phyloP scores from a whole-genome alignment of 2,113 vertebrate genomes.

The Xenopus borealis region DNA sequence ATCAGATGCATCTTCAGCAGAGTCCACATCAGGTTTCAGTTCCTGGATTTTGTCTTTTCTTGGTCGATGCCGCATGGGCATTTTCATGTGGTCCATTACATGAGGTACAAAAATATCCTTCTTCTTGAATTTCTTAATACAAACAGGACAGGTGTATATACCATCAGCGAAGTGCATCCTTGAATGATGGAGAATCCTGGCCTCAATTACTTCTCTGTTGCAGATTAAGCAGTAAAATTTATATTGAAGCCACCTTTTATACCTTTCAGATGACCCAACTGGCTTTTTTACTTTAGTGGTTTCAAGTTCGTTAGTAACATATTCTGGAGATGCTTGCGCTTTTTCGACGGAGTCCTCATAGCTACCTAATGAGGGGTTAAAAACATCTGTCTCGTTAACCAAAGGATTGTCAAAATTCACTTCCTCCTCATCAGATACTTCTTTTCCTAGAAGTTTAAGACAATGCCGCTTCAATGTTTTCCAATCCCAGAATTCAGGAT shows the following conservation, averaged over 20 bases:
- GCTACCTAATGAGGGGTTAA: constrained; percentile 67
- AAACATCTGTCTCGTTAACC: constrained; percentile 66
- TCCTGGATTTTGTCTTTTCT: constrained; percentile 53
- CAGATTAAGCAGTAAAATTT: constrained; percentile 89
- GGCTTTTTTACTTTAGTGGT: constrained; percentile 69
- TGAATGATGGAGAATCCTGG: constrained; percentile 86
- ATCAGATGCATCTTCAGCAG: constrained; percentile 72
- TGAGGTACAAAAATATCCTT: constrained; percentile 85
- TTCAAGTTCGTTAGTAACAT: constrained; percentile 60
- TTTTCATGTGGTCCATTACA: constrained; percentile 82
- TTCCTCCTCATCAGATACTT: constrained; percentile 78
- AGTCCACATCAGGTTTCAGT: constrained; percentile 55
- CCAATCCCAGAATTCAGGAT: constrained; percentile 99
- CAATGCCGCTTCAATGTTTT: constrained; percentile 92
- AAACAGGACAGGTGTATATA: constrained; percentile 85
- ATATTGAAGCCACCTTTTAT: constrained; percentile 77
- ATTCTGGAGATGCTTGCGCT: constrained; percentile 47
- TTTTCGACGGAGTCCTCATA: constrained; percentile 66
- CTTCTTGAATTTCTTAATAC: constrained; percentile 81
- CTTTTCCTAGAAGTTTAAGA: constrained; percentile 79
- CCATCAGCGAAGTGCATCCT: constrained; percentile 85
- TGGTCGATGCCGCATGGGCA: constrained; percentile 67
- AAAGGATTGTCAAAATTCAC: constrained; percentile 63
- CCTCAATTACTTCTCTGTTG: constrained; percentile 81
- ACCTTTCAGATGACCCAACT: constrained; percentile 71